Evolutionary conservation across 2,797 vertebrate species (phyloP), one percentile per base, ranked within the genome.

Genomic region (Martes flavigula): DNA sequence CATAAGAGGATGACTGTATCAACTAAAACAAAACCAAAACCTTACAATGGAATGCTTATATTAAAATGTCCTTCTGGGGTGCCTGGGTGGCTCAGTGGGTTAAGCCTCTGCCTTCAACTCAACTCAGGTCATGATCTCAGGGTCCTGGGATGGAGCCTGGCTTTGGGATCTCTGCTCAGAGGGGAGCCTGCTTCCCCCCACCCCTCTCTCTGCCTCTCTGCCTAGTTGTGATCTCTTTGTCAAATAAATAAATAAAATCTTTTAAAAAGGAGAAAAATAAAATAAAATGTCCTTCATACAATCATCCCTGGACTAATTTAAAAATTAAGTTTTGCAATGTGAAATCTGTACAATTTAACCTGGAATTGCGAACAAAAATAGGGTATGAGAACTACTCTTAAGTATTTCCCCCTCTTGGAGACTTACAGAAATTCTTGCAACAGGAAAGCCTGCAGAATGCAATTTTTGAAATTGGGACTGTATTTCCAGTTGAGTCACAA

Each of bases 401-500:
- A 87, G 17, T 75, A 95, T 64, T 94, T 90, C 70, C 13, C 0
- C 86, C 43, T 95, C 43, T 43, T 85, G 13, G 46, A 97, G 51
- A 95, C 54, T 38, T 82, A 84, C 6, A 14, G 70, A 89, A 92
- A 96, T 94, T 92, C 79, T 66, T 64, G 18, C 62, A 87, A 72
- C 86, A 88, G n/a, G 62, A 92, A 98, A 66, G 27, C 27, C 87
- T 88, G 18, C 27, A 90, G 32, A 87, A 56, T 35, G 11, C 81
- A 96, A 68, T 51, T 43, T 64, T 54, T 91, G 40, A 68, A 96
- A 96, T 46, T 18, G 48, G 46, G 48, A 68, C 35, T 89, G 27
- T 5, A 86, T 93, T 94, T 97, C 90, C 88, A 91, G 75, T 91
- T 96, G 46, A 92, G 27, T 81, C 93, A 77, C 54, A 87, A 68